phyloP scores from a whole-genome alignment of 2,888 invertebrate genomes.

The Geophilus truncorum region DNA sequence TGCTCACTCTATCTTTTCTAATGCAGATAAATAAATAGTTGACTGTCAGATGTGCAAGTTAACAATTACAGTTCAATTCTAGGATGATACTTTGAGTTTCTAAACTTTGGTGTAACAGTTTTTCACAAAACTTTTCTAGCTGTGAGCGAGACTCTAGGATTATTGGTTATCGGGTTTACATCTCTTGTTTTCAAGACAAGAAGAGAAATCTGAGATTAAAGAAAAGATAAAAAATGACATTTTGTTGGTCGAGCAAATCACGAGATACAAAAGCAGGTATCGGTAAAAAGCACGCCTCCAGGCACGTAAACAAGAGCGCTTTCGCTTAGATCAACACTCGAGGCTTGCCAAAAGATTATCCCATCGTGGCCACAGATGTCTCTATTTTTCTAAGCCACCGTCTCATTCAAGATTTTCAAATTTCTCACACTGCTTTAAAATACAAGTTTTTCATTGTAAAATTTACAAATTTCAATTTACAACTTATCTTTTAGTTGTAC shows the following conservation, averaged over 20 bases:
- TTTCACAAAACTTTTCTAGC: not conserved
- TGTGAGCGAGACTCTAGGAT: not conserved
- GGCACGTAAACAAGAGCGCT: not conserved
- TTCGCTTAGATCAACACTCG: not conserved
- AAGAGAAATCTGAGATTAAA: not conserved
- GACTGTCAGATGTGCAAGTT: no score
- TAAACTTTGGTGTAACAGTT: no score
- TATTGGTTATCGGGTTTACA: conserved; percentile 7
- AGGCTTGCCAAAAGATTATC: not conserved
- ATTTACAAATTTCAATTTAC: not conserved
- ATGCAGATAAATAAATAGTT: no score
- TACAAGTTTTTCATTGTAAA: no score
- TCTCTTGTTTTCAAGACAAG: not conserved
- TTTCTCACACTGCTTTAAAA: no score
- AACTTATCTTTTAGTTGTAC: not conserved
- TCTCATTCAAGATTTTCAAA: no score
- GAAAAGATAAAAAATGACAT: not conserved
- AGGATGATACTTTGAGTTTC: no score
- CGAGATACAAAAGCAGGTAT: not conserved
- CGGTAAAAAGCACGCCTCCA: not conserved
- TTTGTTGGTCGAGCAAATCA: no score
- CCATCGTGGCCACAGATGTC: not conserved
- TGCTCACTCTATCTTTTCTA: no score
- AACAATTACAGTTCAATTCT: no score
- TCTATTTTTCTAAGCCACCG: not conserved